A percentile compares a stretch with the other conserved stretches of the same genome.
Evolutionary conservation across 2,888 invertebrate genomes (phyloP).

Genomic region (Atrina japonica): DNA sequence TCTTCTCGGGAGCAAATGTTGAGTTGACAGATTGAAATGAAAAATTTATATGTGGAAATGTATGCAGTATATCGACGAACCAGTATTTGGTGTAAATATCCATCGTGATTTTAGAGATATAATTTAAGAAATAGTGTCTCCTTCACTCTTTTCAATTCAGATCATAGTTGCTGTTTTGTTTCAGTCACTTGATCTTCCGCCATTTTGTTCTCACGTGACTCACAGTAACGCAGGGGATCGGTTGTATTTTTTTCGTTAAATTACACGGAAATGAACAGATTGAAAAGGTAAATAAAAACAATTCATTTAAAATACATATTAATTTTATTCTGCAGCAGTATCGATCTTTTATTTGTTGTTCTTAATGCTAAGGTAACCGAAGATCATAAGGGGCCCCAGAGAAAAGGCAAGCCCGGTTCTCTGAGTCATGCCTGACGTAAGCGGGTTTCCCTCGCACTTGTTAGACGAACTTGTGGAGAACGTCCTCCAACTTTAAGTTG

Average conservation of each 20-base stretch:
- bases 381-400: neutral
- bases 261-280: no score
- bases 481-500: conserved; percentile 1
- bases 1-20: conserved; percentile 94
- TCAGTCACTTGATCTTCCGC: conserved; percentile 36
- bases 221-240: neutral
- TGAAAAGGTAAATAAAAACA: no score
- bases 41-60: conserved; percentile 95
- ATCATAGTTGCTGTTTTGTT: neutral
- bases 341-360: conserved; percentile 12
- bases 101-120: conserved; percentile 13
- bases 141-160: neutral
- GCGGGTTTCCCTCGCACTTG: conserved; percentile 58
- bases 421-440: conserved; percentile 66
- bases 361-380: conserved; percentile 16
- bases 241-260: neutral
- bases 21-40: conserved; percentile 94
- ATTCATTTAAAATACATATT: no score
- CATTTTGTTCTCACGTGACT: conserved; percentile 60
- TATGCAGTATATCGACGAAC: conserved; percentile 91
- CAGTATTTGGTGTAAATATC: conserved; percentile 48
- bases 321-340: no score
- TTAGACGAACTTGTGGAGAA: neutral
- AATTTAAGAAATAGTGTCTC: neutral
- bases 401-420: conserved; percentile 51